These are phyloP conservation scores for Hirtodrosophila cameraria DNA, from an alignment of 2,888 invertebrate species.

Conservation along the genomic window DNA sequence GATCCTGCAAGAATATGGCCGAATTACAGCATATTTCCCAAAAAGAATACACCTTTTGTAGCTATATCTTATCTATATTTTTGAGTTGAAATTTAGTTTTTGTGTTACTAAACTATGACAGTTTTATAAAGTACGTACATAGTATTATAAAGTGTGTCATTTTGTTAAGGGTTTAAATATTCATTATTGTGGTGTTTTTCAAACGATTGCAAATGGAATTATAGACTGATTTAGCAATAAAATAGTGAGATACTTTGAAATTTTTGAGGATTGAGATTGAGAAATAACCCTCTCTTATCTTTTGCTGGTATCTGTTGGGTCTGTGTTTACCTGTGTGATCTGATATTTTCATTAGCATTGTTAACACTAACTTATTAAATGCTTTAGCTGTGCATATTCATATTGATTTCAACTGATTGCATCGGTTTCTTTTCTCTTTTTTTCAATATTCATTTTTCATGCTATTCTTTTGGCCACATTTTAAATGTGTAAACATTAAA, in stretches of 20 bases:
- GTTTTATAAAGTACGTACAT: slow-evolving; percentile 58
- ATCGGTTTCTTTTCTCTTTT: slow-evolving; percentile 27
- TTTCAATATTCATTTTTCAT: slow-evolving; percentile 11
- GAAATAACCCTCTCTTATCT: neutral
- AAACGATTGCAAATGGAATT: slow-evolving; percentile 26
- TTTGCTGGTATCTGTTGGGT: slow-evolving; percentile 20
- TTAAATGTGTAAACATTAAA: slow-evolving; percentile 57
- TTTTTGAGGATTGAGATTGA: slow-evolving; percentile 13
- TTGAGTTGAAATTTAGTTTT: slow-evolving; percentile 52
- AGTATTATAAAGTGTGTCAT: slow-evolving; percentile 43
- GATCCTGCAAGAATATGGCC: too few relatives aligned
- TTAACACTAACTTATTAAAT: slow-evolving; percentile 64
- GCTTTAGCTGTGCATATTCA: slow-evolving; percentile 59
- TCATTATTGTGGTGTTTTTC: slow-evolving; percentile 38
- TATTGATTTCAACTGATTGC: slow-evolving; percentile 27
- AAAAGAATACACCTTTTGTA: too few relatives aligned
- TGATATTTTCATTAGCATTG: slow-evolving; percentile 16
- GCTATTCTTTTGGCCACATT: slow-evolving; percentile 70
- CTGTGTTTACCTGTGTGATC: slow-evolving; percentile 21
- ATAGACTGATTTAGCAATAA: slow-evolving; percentile 33
- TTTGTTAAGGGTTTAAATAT: slow-evolving; percentile 30
- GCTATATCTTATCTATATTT: slow-evolving; percentile 37
- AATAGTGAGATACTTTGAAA: slow-evolving; percentile 66
- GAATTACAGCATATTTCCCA: too few relatives aligned
- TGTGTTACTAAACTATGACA: slow-evolving; percentile 72